Base-by-base conservation (phyloP, 2,888 invertebrate genomes). In the Tenthredo notha region DNA sequence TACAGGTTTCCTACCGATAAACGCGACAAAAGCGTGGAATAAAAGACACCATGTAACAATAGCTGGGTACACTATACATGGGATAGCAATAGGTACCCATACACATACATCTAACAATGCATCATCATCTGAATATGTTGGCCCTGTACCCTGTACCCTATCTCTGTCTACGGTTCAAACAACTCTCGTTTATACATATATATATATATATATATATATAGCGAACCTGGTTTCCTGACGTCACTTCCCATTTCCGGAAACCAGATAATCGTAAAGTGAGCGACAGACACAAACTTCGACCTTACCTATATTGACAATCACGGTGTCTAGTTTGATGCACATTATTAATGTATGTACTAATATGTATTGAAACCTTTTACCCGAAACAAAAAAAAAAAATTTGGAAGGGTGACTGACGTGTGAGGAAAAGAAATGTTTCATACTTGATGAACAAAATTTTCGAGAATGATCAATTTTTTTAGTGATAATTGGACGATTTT, bases 201-300 rank as follows among this genome's bases (percentile, higher is more conserved):
- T n/a, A n/a, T n/a, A n/a, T n/a, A n/a, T n/a, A n/a, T n/a, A n/a
- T n/a, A n/a, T 72, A 15, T 37, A 70, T 84, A 88, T 85, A 85
- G 86, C 87, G 84, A 85, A 72, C 77, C 58, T 15, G 58, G 61
- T 40, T 86, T 85, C 84, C 85, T 84, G 87, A 89, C 88, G 88
- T 87, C 88, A 87, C 86, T 89, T 89, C 88, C 88, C 88, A 88
- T 89, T 90, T 89, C 89, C 89, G 89, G 87, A 88, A 88, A 86
- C 87, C 84, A 86, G 84, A 84, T 86, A 86, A n/a, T 37, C 67
- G 67, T 47, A 67, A 29, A 21, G n/a, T n/a, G 58, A 21, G 40
- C 37, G 37, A 80, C 58, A 58, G 80, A 61, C 3, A 75, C 18
- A 40, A 25, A 47, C 75, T 33, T 18, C 29, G 77, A 77, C 77